Evolutionary conservation across 2,888 invertebrate genomes (phyloP).

Genomic region (Toxonevra muliebris): DNA sequence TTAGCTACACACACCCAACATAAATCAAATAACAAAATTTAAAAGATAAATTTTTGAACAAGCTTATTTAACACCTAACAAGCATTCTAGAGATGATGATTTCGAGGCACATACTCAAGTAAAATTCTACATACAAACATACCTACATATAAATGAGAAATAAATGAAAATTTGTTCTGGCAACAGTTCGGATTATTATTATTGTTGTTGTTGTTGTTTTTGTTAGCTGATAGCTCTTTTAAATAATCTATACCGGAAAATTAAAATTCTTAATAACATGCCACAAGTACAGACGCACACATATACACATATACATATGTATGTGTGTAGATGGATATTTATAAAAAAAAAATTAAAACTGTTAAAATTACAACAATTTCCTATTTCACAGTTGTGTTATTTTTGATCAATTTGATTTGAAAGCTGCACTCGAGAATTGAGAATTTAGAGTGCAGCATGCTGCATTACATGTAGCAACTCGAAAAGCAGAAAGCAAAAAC

Average conservation of each 20-base stretch:
- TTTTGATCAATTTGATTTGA: conserved; percentile 11
- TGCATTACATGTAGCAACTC: too few relatives aligned
- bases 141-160: background rate
- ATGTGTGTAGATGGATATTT: background rate
- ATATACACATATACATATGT: background rate
- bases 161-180: conserved; percentile 5
- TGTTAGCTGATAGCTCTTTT: conserved; percentile 1
- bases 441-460: too few relatives aligned
- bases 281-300: conserved; percentile 18
- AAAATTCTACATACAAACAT: background rate
- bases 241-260: conserved; percentile 35
- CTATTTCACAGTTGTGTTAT: background rate
- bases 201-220: background rate
- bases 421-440: too few relatives aligned
- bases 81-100: conserved; percentile 30
- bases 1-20: conserved; percentile 40
- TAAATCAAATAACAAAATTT: conserved; percentile 58
- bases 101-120: conserved; percentile 1
- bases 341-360: background rate
- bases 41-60: conserved; percentile 61
- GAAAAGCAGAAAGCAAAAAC: too few relatives aligned
- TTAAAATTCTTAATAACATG: conserved; percentile 34
- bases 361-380: background rate
- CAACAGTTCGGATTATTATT: background rate
- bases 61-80: conserved; percentile 57